These are phyloP conservation scores for Drosophila nr. fundita DNA, from an alignment of 2,888 invertebrate species.

Conservation along the genomic window DNA sequence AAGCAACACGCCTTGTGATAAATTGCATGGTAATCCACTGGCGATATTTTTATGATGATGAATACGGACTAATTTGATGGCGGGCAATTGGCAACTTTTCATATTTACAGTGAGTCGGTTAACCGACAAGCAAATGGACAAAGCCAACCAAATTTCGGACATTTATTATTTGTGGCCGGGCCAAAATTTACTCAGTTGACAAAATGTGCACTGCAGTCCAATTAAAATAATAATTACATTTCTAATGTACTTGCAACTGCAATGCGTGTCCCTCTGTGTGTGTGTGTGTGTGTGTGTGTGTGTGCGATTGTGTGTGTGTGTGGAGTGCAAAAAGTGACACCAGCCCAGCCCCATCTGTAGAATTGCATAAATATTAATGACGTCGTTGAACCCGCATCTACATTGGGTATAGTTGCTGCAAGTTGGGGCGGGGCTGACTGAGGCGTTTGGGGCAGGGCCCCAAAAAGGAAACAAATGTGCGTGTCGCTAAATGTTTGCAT, in stretches of 20 bases:
- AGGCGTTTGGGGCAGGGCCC: background rate
- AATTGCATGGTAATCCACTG: background rate
- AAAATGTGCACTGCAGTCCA: constrained; percentile 72
- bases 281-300: constrained; percentile 26
- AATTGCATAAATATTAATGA: constrained; percentile 77
- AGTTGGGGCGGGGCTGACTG: background rate
- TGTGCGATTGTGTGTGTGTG: constrained; percentile 41
- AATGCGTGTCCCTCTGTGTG: constrained; percentile 62
- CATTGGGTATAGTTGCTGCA: background rate
- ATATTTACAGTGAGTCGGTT: constrained; percentile 71
- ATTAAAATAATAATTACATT: constrained; percentile 84
- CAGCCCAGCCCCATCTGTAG: constrained; percentile 24
- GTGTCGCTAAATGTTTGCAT: constrained; percentile 71
- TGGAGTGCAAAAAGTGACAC: constrained; percentile 29
- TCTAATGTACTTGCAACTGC: constrained; percentile 76
- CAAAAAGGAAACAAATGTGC: constrained; percentile 68
- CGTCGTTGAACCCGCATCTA: constrained; percentile 52
- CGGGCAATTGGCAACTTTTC: constrained; percentile 54
- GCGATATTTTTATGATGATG: constrained; percentile 12
- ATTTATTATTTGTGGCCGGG: constrained; percentile 72
- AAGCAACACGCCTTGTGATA: background rate
- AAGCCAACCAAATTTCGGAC: constrained; percentile 53
- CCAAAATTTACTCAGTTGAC: constrained; percentile 38
- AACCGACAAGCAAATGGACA: constrained; percentile 63
- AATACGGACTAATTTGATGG: constrained; percentile 26